These are phyloP conservation scores for Sebastes oblongus DNA, from an alignment of 2,797 vertebrate species.

Conservation along the genomic window DNA sequence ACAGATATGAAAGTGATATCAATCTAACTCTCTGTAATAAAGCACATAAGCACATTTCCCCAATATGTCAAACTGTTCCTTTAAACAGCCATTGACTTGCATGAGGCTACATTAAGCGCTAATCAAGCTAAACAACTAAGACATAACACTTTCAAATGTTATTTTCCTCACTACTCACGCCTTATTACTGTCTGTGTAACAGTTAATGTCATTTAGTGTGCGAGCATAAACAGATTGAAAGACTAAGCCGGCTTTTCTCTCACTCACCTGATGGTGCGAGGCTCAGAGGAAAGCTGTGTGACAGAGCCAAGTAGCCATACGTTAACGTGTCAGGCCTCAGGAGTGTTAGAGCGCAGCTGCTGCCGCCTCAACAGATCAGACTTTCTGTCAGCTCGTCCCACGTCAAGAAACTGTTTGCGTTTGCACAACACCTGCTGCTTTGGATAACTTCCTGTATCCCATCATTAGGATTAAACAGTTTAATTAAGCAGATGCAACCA, in stretches of 20 bases:
- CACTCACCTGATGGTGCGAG: slow-evolving; percentile 36
- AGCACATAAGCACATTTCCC: not conserved
- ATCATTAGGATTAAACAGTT: too few species aligned
- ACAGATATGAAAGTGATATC: not conserved
- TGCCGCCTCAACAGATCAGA: slow-evolving; percentile 8
- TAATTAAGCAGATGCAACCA: too few species aligned
- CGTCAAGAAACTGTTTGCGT: not conserved
- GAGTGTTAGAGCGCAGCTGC: slow-evolving; percentile 42
- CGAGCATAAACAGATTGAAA: slow-evolving; percentile 34
- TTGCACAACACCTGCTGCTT: slow-evolving; percentile 24
- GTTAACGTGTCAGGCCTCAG: not conserved
- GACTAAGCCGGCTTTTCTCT: slow-evolving; percentile 47
- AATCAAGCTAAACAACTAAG: not conserved
- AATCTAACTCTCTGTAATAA: not conserved
- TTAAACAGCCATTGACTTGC: not conserved
- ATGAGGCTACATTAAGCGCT: not conserved
- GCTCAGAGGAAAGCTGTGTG: slow-evolving; percentile 36
- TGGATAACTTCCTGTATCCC: not conserved
- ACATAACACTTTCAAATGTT: not conserved
- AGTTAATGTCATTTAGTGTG: slow-evolving; percentile 3
- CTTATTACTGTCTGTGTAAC: not conserved
- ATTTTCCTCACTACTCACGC: not conserved
- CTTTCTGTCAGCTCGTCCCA: not conserved
- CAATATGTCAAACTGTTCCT: not conserved
- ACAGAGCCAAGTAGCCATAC: not conserved